Conservation (phyloP, 2,113 vertebrate genomes). For the Hyperopisus bebe region DNA sequence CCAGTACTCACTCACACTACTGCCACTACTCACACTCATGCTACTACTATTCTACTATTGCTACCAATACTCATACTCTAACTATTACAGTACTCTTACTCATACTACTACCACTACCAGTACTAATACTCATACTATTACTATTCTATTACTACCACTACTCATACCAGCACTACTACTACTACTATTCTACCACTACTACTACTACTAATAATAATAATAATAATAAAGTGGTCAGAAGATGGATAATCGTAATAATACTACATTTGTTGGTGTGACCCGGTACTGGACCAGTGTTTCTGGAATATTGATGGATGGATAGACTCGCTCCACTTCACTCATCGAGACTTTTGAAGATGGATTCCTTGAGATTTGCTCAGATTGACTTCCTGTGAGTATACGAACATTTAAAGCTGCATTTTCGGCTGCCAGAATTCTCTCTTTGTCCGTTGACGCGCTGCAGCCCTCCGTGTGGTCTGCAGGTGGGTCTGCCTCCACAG, state of each 20-base stretch:
- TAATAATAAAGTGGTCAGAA: background rate
- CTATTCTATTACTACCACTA: background rate
- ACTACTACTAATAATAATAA: background rate
- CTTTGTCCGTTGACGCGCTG: background rate
- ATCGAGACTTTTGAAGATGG: background rate
- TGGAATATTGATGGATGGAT: constrained; percentile 27
- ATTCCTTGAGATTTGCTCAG: background rate
- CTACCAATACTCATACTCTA: background rate
- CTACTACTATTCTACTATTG: background rate
- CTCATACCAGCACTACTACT: background rate
- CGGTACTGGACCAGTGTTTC: constrained; percentile 10
- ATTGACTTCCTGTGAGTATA: background rate
- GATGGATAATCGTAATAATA: background rate
- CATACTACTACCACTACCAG: background rate
- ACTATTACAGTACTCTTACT: background rate
- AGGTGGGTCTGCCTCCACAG: constrained; percentile 15
- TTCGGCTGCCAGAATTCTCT: background rate
- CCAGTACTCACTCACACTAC: background rate
- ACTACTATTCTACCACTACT: background rate
- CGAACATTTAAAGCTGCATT: background rate
- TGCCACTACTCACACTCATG: background rate
- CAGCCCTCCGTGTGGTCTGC: background rate
- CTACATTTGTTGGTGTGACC: background rate
- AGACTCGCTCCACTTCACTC: background rate
- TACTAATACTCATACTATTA: too few relatives aligned